phyloP scores from a whole-genome alignment of 2,888 invertebrate genomes.

The Vanessa cardui region DNA sequence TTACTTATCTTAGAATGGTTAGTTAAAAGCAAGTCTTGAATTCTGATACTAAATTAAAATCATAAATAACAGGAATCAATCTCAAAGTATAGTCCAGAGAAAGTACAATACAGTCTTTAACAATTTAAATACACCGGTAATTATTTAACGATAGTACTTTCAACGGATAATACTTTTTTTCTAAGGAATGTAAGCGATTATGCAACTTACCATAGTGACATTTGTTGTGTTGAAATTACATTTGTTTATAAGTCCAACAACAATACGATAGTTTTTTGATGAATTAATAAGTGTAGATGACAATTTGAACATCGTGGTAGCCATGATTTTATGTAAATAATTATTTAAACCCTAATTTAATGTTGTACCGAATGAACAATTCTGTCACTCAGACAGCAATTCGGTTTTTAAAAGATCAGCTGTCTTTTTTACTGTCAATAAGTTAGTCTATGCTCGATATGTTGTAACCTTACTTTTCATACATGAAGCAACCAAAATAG shows the following conservation, averaged over 20 bases:
- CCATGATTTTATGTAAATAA: slow-evolving; percentile 56
- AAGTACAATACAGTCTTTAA: neutral
- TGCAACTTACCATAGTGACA: slow-evolving; percentile 77
- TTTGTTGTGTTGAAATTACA: slow-evolving; percentile 66
- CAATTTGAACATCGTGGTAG: slow-evolving; percentile 67
- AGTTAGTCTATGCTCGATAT: neutral
- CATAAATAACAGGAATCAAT: no score
- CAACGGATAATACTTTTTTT: slow-evolving; percentile 4
- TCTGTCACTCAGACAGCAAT: slow-evolving; percentile 8
- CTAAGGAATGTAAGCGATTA: slow-evolving; percentile 50
- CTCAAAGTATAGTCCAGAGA: no score
- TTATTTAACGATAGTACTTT: slow-evolving; percentile 10
- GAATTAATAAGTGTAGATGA: slow-evolving; percentile 58
- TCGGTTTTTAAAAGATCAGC: slow-evolving; percentile 20
- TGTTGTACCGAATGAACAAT: slow-evolving; percentile 5
- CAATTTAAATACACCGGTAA: neutral
- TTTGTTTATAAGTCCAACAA: slow-evolving; percentile 61
- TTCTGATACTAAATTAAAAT: no score
- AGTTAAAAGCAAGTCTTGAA: no score
- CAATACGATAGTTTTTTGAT: slow-evolving; percentile 62
- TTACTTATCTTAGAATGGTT: no score
- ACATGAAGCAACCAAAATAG: no score
- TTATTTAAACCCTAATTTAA: neutral
- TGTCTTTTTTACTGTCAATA: neutral
- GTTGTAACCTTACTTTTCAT: neutral